A percentile compares a stretch with the other conserved stretches of the same genome.
Evolutionary conservation across 2,113 vertebrate species (phyloP).

Genomic region (Balaenoptera acutorostrata): DNA sequence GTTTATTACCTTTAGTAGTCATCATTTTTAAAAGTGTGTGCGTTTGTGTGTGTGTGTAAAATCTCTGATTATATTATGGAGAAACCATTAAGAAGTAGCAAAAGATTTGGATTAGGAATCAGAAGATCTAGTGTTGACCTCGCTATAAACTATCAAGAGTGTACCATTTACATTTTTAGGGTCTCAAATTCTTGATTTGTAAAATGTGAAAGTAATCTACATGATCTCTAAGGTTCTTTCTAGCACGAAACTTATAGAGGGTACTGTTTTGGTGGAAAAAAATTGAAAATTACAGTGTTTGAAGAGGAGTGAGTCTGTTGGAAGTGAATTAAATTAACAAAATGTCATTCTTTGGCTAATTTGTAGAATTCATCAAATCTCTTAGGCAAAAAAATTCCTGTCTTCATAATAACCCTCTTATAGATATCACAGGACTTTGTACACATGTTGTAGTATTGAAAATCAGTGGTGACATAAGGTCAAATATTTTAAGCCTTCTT

Average conservation of each 20-base stretch:
- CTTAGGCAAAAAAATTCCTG: background rate
- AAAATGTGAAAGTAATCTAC: background rate
- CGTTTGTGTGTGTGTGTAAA: background rate
- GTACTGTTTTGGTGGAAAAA: background rate
- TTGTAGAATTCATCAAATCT: background rate
- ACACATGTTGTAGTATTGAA: background rate
- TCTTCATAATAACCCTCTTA: background rate
- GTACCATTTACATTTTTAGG: conserved; percentile 2
- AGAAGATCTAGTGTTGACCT: background rate
- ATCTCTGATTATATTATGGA: background rate
- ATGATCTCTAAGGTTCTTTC: background rate
- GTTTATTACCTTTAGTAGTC: background rate
- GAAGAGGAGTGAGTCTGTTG: background rate
- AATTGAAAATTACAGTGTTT: background rate
- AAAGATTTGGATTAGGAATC: conserved; percentile 18
- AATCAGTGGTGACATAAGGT: background rate
- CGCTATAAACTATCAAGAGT: background rate
- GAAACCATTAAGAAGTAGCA: conserved; percentile 2
- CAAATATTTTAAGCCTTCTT: background rate
- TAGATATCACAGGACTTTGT: background rate
- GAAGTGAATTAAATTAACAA: conserved; percentile 22
- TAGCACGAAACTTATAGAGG: background rate
- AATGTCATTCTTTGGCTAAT: background rate
- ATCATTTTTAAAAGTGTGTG: background rate
- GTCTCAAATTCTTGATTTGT: conserved; percentile 19